phyloP scores from a whole-genome alignment of 1,140 invertebrate species.

The Popillia japonica region DNA sequence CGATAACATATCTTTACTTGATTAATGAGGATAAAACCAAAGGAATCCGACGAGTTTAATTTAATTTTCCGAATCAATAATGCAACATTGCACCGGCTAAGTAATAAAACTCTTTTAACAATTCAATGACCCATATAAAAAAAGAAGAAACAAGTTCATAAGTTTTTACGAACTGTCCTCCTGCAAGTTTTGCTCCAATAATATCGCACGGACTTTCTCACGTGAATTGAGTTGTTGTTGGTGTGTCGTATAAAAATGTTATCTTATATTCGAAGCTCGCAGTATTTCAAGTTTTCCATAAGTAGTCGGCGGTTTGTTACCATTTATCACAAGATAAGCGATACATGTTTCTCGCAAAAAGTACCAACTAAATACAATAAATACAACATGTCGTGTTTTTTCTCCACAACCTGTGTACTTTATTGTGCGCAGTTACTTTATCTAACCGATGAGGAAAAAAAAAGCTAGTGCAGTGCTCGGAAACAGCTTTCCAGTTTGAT shows the following conservation, averaged over 20 bases:
- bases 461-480: not conserved
- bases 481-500: not conserved
- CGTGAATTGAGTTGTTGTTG: conserved; percentile 27
- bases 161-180: not conserved
- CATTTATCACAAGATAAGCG: conserved; percentile 29
- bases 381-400: conserved; percentile 1
- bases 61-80: not conserved
- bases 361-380: conserved; percentile 8
- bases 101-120: not conserved
- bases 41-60: no score
- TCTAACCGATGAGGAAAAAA: conserved; percentile 1
- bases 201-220: conserved; percentile 12
- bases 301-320: conserved; percentile 26
- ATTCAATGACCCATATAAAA: conserved; percentile 11
- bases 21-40: no score
- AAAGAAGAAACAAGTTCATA: not conserved
- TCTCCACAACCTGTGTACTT: not conserved
- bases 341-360: conserved; percentile 2
- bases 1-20: no score
- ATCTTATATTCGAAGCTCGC: conserved; percentile 20
- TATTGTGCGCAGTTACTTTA: conserved; percentile 24
- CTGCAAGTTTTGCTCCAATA: not conserved
- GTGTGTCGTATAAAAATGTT: not conserved
- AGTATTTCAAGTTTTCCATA: conserved; percentile 34
- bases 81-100: not conserved